Evolutionary conservation across 2,797 vertebrate genomes (phyloP), one percentile per base, ranked within the genome.

Genomic region (Coreius guichenoti): DNA sequence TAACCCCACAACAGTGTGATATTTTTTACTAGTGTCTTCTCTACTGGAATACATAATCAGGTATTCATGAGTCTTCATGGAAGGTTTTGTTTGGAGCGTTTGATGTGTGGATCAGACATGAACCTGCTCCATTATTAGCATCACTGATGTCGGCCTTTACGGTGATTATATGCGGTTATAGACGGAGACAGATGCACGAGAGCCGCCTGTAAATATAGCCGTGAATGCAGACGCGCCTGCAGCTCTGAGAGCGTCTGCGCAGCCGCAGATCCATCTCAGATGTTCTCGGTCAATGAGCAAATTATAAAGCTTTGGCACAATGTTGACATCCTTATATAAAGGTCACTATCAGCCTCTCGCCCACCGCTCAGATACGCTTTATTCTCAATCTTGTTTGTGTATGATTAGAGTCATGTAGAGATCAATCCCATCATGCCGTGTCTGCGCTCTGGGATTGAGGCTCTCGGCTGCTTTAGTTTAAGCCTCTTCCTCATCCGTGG

Each of bases 201-300:
- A 76, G 84, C 84, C 83, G 84, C 31, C 7, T 89, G 84, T 94
- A 95, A 94, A 95, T 93, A 92, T 93, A 94, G 93, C 87, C 12
- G 82, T 89, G 93, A 93, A 91, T 90, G 85, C 88, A 83, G 77
- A 81, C 87, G 73, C 3, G 31, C 74, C 19, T 36, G 73, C 73
- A 17, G n/a, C 70, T 73, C 87, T 87, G 69, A 88, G 92, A 94
- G 94, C 29, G 33, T 43, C 81, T 72, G 78, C 11, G 47, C 49
- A 51, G 49, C 1, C 2, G 19, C 51, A 23, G 19, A 21, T 21
- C 54, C 54, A 23, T 1, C 54, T 49, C 7, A 8, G 4, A 56
- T 3, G 2, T 21, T 1, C 54, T 1, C 54, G 9, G 0, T n/a
- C 23, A n/a, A 12, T n/a, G 3, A 12, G 54, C 54, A 9, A 1